These are phyloP conservation scores for Gastrophysa polygoni DNA, from an alignment of 2,888 invertebrate genomes.

Conservation along the genomic window DNA sequence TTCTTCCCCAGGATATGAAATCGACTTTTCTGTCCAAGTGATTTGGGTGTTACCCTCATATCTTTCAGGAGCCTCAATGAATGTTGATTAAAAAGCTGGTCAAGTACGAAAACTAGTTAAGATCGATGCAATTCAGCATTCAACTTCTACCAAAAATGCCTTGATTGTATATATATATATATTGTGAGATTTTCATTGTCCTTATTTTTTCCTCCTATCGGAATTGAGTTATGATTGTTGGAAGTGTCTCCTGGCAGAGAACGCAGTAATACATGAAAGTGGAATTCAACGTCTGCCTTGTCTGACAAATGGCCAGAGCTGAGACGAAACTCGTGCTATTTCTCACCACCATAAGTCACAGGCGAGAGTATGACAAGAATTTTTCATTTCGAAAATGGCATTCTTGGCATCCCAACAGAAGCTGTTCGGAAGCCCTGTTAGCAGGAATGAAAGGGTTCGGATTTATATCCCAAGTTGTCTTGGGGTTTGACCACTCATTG, in stretches of 20 bases:
- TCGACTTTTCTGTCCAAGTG: too few species aligned
- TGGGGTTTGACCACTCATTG: background rate
- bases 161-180: too few species aligned
- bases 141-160: too few species aligned
- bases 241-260: background rate
- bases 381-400: slow-evolving; percentile 37
- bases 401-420: slow-evolving; percentile 14
- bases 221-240: too few species aligned
- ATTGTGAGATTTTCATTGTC: too few species aligned
- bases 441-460: background rate
- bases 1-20: too few species aligned
- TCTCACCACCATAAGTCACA: slow-evolving; percentile 24
- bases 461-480: background rate
- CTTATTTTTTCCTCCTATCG: too few species aligned
- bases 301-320: slow-evolving; percentile 37
- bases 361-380: slow-evolving; percentile 36
- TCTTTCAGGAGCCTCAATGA: too few species aligned
- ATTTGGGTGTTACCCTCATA: too few species aligned
- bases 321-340: slow-evolving; percentile 36
- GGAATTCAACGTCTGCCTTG: slow-evolving; percentile 20
- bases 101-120: too few species aligned
- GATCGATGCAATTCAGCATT: too few species aligned
- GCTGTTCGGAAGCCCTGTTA: slow-evolving; percentile 2
- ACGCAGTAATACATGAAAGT: slow-evolving; percentile 12
- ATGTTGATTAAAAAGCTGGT: too few species aligned